A percentile compares a stretch with the other conserved stretches of the same genome.
Conservation (phyloP, 2,797 vertebrate species). For the Triplophysa yarkandensis region DNA sequence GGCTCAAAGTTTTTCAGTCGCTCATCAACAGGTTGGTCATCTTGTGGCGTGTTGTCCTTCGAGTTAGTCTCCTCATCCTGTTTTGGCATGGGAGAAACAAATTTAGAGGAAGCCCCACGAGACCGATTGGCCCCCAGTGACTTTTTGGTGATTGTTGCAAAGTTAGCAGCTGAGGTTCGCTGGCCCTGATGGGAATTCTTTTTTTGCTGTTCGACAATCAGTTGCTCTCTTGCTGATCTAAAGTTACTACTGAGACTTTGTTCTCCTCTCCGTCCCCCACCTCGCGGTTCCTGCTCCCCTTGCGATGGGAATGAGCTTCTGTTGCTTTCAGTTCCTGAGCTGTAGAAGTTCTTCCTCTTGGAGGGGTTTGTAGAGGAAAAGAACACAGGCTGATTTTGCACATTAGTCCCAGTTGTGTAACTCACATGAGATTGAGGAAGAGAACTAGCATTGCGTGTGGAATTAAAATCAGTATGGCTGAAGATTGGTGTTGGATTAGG, state of each 20-base stretch:
- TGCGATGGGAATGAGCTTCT: slow-evolving; percentile 58
- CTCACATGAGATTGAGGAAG: slow-evolving; percentile 35
- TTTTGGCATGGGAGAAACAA: slow-evolving; percentile 87
- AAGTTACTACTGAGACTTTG: slow-evolving; percentile 72
- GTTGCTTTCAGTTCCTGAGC: slow-evolving; percentile 63
- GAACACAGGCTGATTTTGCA: slow-evolving; percentile 62
- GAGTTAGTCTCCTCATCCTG: slow-evolving; percentile 74
- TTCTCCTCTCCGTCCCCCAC: slow-evolving; percentile 60
- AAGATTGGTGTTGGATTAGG: slow-evolving; percentile 66
- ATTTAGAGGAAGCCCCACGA: slow-evolving; percentile 86
- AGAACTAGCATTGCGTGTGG: slow-evolving; percentile 32
- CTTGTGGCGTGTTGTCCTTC: slow-evolving; percentile 49
- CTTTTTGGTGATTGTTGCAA: slow-evolving; percentile 80
- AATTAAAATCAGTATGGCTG: slow-evolving; percentile 59
- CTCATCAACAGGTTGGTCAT: slow-evolving; percentile 78
- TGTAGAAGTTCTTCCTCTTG: slow-evolving; percentile 81
- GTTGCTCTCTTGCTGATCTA: slow-evolving; percentile 88
- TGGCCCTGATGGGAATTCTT: slow-evolving; percentile 78
- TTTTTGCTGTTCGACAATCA: slow-evolving; percentile 87
- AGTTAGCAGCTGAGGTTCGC: slow-evolving; percentile 56
- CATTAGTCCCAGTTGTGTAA: slow-evolving; percentile 46
- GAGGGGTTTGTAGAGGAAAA: slow-evolving; percentile 68
- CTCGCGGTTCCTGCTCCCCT: slow-evolving; percentile 51
- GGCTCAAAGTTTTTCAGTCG: slow-evolving; percentile 91
- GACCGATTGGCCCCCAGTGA: slow-evolving; percentile 89